Percentiles rank a stretch among this genome's conserved stretches.
These are phyloP conservation scores for Crocidura indochinensis DNA, from an alignment of 2,797 vertebrate species.

Conservation along the genomic window DNA sequence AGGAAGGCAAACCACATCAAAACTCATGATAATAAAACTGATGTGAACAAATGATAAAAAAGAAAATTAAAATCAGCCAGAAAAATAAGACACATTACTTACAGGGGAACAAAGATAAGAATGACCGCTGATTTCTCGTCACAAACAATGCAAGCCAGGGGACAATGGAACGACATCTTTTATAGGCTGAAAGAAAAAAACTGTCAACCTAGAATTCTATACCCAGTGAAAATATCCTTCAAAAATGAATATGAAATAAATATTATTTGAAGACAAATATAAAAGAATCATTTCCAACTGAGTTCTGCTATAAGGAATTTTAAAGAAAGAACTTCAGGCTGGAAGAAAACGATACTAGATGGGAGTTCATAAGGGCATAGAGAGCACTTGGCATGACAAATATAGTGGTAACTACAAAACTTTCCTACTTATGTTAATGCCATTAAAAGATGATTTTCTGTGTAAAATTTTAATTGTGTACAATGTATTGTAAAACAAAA, in stretches of 20 bases:
- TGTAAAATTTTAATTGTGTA: conserved; percentile 49
- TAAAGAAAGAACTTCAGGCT: conserved; percentile 31
- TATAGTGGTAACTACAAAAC: conserved; percentile 35
- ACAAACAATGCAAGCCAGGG: conserved; percentile 75
- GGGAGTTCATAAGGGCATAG: conserved; percentile 43
- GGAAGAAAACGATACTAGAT: conserved; percentile 48
- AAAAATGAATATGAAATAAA: conserved; percentile 68
- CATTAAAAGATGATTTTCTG: conserved; percentile 38
- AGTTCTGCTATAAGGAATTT: conserved; percentile 50
- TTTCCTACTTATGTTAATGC: conserved; percentile 28
- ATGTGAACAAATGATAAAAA: conserved; percentile 54
- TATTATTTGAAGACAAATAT: conserved; percentile 52
- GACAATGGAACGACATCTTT: conserved; percentile 73
- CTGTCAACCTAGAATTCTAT: conserved; percentile 77
- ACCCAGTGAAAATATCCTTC: conserved; percentile 68
- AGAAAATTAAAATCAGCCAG: conserved; percentile 61
- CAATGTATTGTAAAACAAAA: not conserved
- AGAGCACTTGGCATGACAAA: not conserved
- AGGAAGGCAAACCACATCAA: conserved; percentile 54
- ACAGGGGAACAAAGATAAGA: conserved; percentile 77
- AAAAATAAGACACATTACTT: conserved; percentile 69
- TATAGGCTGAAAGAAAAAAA: conserved; percentile 78
- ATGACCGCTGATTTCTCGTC: conserved; percentile 63
- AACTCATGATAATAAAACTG: conserved; percentile 56
- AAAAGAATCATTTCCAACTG: conserved; percentile 48